phyloP scores from a whole-genome alignment of 1,140 invertebrate genomes.

The Nylanderia fulva region DNA sequence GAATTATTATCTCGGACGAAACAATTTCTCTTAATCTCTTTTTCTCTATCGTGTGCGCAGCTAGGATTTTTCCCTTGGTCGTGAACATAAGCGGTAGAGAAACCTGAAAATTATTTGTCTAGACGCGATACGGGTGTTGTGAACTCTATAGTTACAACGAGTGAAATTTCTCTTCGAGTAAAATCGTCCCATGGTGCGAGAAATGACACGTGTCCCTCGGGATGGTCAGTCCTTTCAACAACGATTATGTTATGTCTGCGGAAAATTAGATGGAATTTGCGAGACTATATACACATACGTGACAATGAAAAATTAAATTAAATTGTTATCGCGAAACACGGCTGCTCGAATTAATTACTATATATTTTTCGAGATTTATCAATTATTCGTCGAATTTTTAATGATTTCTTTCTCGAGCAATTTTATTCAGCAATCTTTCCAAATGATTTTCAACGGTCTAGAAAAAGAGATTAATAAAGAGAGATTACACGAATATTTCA shows the following conservation, averaged over 20 bases:
- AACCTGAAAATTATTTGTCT: constrained; percentile 42
- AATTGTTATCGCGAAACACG: neutral
- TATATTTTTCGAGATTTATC: neutral
- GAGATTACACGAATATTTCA: neutral
- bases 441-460: neutral
- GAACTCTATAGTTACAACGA: constrained; percentile 1
- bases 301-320: constrained; percentile 18
- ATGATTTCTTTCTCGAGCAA: neutral
- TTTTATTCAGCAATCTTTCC: neutral
- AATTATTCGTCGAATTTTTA: neutral
- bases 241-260: constrained; percentile 11
- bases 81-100: neutral
- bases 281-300: neutral
- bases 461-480: neutral
- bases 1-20: neutral
- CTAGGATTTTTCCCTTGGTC: constrained; percentile 15
- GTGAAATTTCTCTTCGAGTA: constrained; percentile 7
- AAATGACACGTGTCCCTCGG: neutral
- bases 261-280: neutral
- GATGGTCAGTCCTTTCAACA: neutral
- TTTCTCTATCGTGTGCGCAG: no score
- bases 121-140: constrained; percentile 25
- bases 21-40: neutral
- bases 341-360: no score
- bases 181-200: neutral